Evolutionary conservation across 2,797 vertebrate genomes (phyloP).

Genomic region (Anableps anableps): DNA sequence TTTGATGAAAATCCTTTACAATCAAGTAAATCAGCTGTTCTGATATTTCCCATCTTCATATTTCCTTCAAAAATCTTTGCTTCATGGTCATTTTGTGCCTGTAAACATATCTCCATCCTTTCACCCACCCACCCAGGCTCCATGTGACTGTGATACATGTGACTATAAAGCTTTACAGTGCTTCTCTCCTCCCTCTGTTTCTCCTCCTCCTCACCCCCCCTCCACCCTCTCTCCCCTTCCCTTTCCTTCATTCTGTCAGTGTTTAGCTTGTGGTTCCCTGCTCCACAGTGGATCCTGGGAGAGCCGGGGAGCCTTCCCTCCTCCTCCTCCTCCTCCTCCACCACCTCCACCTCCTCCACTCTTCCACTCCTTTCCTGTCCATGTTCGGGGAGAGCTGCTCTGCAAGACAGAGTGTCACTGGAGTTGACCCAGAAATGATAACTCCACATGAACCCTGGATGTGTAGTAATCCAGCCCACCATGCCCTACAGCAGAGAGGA

Average conservation of each 20-base stretch:
- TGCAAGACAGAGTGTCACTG: conserved; percentile 65
- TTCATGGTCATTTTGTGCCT: conserved; percentile 67
- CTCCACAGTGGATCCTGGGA: conserved; percentile 63
- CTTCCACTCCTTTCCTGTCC: conserved; percentile 41
- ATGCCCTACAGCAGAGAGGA: conserved; percentile 62
- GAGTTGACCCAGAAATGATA: conserved; percentile 79
- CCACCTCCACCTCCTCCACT: conserved; percentile 30
- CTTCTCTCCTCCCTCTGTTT: conserved; percentile 70
- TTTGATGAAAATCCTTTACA: conserved; percentile 1
- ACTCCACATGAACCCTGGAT: conserved; percentile 75
- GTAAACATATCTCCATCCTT: conserved; percentile 73
- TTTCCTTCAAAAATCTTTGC: conserved; percentile 8
- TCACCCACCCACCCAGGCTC: conserved; percentile 46
- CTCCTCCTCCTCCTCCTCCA: conserved; percentile 31
- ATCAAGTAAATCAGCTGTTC: conserved; percentile 2
- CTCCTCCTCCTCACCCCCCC: conserved; percentile 39
- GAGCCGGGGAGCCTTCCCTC: conserved; percentile 58
- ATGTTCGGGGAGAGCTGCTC: conserved; percentile 61
- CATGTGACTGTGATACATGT: conserved; percentile 65
- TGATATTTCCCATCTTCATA: conserved; percentile 5
- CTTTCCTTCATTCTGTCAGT: conserved; percentile 73
- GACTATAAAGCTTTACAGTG: conserved; percentile 61
- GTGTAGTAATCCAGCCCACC: conserved; percentile 69
- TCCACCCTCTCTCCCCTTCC: conserved; percentile 13
- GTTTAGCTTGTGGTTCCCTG: conserved; percentile 72